Percentiles rank a stretch among this genome's conserved stretches.
phyloP scores from a whole-genome alignment of 2,888 invertebrate genomes.

The Hirtodrosophila alboralis region DNA sequence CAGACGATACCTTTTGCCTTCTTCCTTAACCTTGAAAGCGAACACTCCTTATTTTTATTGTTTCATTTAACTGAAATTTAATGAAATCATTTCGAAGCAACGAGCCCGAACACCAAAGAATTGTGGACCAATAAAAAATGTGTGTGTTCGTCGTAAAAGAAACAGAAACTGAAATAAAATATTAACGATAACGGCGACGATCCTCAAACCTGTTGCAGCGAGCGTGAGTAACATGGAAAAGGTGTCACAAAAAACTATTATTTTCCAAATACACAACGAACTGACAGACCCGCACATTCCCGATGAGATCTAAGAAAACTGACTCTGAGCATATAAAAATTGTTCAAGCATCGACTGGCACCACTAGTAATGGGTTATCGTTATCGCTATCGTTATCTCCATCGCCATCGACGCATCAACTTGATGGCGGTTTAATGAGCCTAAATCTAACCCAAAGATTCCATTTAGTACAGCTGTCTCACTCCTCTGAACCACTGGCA shows the following conservation, averaged over 20 bases:
- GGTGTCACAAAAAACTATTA: conserved; percentile 80
- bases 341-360: conserved; percentile 57
- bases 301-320: conserved; percentile 24
- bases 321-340: conserved; percentile 33
- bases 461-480: conserved; percentile 23
- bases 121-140: conserved; percentile 34
- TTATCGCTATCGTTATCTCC: conserved; percentile 33
- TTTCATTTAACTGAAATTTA: conserved; percentile 68
- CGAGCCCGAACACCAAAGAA: conserved; percentile 25
- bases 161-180: conserved; percentile 69
- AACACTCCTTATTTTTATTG: conserved; percentile 29
- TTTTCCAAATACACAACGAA: conserved; percentile 59
- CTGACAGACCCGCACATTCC: conserved; percentile 16
- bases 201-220: conserved; percentile 55
- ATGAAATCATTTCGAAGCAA: conserved; percentile 69
- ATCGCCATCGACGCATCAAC: conserved; percentile 33
- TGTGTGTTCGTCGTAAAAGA: conserved; percentile 30
- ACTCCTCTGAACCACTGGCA: conserved; percentile 24
- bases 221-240: conserved; percentile 73
- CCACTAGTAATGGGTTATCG: conserved; percentile 53
- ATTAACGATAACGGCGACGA: conserved; percentile 57
- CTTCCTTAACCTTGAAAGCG: conserved; percentile 68
- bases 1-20: conserved; percentile 68
- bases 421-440: conserved; percentile 59
- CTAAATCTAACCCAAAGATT: conserved; percentile 4